A percentile compares a stretch with the other conserved stretches of the same genome.
Evolutionary conservation across 2,888 invertebrate genomes (phyloP).

Genomic region (Diadromus collaris): DNA sequence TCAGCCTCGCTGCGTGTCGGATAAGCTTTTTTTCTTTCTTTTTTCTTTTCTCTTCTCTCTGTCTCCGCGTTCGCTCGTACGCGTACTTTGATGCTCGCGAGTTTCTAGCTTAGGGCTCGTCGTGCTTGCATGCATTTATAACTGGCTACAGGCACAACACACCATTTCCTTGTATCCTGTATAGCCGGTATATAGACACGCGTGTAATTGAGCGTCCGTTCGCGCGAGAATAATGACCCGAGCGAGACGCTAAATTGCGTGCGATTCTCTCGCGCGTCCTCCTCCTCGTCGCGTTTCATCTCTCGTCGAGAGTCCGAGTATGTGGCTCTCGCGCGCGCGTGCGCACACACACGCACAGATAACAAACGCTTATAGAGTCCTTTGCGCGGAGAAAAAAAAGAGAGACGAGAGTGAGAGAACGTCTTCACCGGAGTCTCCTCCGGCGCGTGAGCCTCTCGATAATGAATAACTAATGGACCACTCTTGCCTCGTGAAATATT

Average conservation of each 20-base stretch:
- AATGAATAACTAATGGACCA: slow-evolving; percentile 59
- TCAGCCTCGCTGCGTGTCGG: slow-evolving; percentile 59
- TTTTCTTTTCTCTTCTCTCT: slow-evolving; percentile 13
- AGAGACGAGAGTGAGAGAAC: background rate
- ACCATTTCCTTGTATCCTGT: slow-evolving; percentile 39
- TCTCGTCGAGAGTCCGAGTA: slow-evolving; percentile 30
- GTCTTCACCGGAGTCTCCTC: background rate
- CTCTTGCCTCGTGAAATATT: slow-evolving; percentile 47
- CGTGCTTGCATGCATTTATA: slow-evolving; percentile 37
- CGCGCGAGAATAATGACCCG: slow-evolving; percentile 66
- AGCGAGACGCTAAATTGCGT: slow-evolving; percentile 56
- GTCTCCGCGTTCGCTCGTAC: slow-evolving; percentile 41
- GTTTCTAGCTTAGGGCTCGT: slow-evolving; percentile 56
- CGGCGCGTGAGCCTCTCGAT: slow-evolving; percentile 47
- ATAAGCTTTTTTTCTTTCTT: slow-evolving; percentile 51
- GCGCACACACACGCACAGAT: background rate
- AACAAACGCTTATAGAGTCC: slow-evolving; percentile 13
- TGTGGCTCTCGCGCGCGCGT: slow-evolving; percentile 16
- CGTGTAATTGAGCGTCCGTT: slow-evolving; percentile 69
- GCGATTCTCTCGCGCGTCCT: slow-evolving; percentile 51
- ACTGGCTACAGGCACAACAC: slow-evolving; percentile 27
- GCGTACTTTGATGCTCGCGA: slow-evolving; percentile 55
- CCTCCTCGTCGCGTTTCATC: slow-evolving; percentile 27
- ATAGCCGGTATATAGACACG: slow-evolving; percentile 53
- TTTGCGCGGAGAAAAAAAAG: background rate